phyloP scores from a whole-genome alignment of 1,140 invertebrate species.

The Asbolus verrucosus region DNA sequence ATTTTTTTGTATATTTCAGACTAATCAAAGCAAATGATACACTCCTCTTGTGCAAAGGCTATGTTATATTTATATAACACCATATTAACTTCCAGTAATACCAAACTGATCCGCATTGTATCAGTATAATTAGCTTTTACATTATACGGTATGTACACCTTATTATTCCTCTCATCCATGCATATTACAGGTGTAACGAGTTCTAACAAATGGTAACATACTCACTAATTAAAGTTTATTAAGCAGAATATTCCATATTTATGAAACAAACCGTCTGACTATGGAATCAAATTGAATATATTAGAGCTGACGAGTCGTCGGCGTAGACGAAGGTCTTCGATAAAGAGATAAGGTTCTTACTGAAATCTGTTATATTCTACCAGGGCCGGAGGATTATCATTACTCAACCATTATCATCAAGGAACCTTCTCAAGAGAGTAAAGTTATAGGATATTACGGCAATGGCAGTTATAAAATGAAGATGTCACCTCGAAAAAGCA shows the following conservation, averaged over 20 bases:
- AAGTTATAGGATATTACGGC: neutral
- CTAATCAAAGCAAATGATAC: no score
- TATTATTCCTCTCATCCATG: neutral
- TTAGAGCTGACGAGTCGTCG: neutral
- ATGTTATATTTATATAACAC: no score
- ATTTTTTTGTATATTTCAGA: no score
- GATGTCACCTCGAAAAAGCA: conserved; percentile 6
- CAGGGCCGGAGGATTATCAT: neutral
- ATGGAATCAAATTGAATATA: conserved; percentile 7
- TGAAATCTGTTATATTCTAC: neutral
- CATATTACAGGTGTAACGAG: neutral
- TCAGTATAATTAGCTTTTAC: neutral
- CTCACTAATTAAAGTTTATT: neutral
- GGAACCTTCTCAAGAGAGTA: neutral
- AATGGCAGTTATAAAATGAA: neutral
- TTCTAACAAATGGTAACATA: neutral
- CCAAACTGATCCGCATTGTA: no score
- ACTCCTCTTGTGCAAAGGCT: no score
- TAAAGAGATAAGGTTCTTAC: neutral
- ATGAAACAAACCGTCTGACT: conserved; percentile 16
- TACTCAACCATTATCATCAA: conserved; percentile 1
- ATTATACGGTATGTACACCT: neutral
- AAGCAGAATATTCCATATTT: conserved; percentile 3
- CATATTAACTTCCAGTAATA: no score
- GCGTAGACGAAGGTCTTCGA: neutral